Evolutionary conservation across 2,797 vertebrate genomes (phyloP), one percentile per base, ranked within the genome.

Genomic region (Coluber constrictor): DNA sequence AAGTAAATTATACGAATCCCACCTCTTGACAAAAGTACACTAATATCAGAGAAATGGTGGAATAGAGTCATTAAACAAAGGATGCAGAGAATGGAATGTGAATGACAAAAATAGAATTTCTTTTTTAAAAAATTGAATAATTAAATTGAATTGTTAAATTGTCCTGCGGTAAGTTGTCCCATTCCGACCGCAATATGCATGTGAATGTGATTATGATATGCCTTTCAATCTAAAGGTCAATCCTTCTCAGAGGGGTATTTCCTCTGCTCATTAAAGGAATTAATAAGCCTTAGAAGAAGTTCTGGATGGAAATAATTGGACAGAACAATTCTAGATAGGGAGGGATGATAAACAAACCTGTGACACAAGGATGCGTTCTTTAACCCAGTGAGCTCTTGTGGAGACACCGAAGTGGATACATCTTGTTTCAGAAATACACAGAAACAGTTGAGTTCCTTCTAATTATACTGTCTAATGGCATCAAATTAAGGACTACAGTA

Each of bases 161-260:
- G n/a, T 70, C n/a, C 66, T 32, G n/a, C 0, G 10, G 29, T 4
- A 1, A 60, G 0, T 60, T 60, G 59, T 18, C n/a, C 66, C n/a
- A 18, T 70, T 18, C 66, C 0, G 6, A 18, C 16, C 66, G 37
- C 66, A 74, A 83, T 25, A 47, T 5, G 4, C 23, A 43, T 43
- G 18, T 23, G 74, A 43, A 9, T 43, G 37, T 83, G 74, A 25
- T 5, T 79, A 92, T 59, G 91, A 63, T 86, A 88, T 79, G 79
- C 8, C 83, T 95, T 90, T 90, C 95, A 93, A 93, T 94, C 89
- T 87, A 87, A 32, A 83, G 94, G 91, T 94, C 91, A 15, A 83
- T 95, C 90, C 1, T n/a, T 79, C 91, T 74, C 92, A 63, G 25
- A 2, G 79, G 37, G 66, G 60, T 10, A 79, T 92, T 87, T 32